Evolutionary conservation across 2,113 vertebrate genomes (phyloP).

Genomic region (Erythrocercus mccallii): DNA sequence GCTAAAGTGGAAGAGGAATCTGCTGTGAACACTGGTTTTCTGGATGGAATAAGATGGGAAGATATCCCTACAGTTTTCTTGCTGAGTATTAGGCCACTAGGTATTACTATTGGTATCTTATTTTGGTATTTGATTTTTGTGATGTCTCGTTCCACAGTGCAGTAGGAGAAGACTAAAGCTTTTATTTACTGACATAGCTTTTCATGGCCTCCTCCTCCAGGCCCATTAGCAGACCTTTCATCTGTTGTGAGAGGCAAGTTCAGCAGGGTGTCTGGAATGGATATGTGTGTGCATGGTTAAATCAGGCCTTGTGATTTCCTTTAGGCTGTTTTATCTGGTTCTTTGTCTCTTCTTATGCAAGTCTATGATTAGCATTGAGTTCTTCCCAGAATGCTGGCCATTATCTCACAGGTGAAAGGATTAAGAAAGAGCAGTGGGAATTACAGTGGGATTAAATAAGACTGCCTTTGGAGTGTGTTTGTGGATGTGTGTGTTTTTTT

Average conservation of each 20-base stretch:
- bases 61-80: background rate
- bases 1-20: background rate
- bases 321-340: conserved; percentile 55
- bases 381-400: conserved; percentile 68
- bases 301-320: conserved; percentile 51
- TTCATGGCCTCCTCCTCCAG: background rate
- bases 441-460: conserved; percentile 68
- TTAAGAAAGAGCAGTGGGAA: conserved; percentile 67
- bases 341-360: conserved; percentile 67
- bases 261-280: conserved; percentile 1
- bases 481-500: background rate
- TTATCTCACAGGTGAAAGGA: conserved; percentile 78
- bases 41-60: background rate
- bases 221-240: background rate
- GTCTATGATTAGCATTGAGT: conserved; percentile 70
- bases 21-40: background rate
- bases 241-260: background rate
- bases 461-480: conserved; percentile 25
- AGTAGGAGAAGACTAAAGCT: background rate
- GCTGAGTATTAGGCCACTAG: background rate
- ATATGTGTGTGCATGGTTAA: conserved; percentile 47
- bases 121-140: background rate
- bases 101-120: background rate
- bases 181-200: background rate
- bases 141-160: background rate